Percentiles rank a stretch among this genome's conserved stretches.
phyloP scores from a whole-genome alignment of 2,113 vertebrate species.

The Scortum barcoo region DNA sequence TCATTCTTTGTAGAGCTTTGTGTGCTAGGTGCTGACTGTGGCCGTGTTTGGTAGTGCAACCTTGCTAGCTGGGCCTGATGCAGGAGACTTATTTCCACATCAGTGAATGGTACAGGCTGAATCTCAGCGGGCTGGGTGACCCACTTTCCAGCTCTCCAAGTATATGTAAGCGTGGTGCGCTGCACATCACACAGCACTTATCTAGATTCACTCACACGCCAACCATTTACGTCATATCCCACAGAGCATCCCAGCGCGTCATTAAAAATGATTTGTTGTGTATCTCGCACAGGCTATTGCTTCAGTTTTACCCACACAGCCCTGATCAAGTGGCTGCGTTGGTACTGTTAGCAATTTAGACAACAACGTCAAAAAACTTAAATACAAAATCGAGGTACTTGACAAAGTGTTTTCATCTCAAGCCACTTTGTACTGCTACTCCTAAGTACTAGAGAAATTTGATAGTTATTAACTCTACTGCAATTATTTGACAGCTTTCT shows the following conservation, averaged over 20 bases:
- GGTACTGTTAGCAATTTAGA: too few relatives aligned
- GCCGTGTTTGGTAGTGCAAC: conserved; percentile 54
- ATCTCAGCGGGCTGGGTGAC: conserved; percentile 78
- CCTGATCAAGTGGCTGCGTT: conserved; percentile 1
- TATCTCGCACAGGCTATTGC: not conserved
- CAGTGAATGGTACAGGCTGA: conserved; percentile 75
- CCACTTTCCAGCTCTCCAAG: conserved; percentile 75
- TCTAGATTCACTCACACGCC: conserved; percentile 56
- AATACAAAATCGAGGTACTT: too few relatives aligned
- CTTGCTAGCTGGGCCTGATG: conserved; percentile 56
- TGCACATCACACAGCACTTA: conserved; percentile 59
- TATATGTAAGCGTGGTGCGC: conserved; percentile 49
- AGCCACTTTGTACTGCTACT: too few relatives aligned
- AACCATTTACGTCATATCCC: conserved; percentile 12
- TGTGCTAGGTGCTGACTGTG: conserved; percentile 37
- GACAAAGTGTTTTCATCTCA: too few relatives aligned
- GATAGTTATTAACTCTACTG: too few relatives aligned
- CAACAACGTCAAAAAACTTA: too few relatives aligned
- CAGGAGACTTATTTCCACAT: conserved; percentile 76
- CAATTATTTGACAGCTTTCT: too few relatives aligned
- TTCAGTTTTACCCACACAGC: conserved; percentile 7
- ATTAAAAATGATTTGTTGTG: conserved; percentile 39
- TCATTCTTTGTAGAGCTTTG: conserved; percentile 9
- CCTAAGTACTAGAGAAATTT: too few relatives aligned
- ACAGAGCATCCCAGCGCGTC: conserved; percentile 23